A percentile compares a stretch with the other conserved stretches of the same genome.
phyloP scores from a whole-genome alignment of 2,113 vertebrate species.

The Andinoacara biseriatus region DNA sequence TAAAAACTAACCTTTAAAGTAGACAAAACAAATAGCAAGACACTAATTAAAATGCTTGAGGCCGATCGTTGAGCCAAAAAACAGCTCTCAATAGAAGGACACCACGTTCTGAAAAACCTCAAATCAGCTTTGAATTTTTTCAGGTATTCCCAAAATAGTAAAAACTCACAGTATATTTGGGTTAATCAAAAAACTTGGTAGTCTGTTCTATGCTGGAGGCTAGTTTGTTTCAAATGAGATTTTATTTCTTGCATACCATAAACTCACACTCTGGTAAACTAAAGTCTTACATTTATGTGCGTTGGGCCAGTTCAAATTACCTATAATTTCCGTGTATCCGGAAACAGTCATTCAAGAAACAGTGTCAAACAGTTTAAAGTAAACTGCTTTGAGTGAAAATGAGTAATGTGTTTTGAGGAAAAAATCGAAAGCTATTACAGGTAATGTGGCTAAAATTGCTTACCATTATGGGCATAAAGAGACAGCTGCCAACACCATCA shows the following conservation, averaged over 20 bases:
- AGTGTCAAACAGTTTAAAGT: not conserved
- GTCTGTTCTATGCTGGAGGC: not conserved
- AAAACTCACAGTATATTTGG: no score
- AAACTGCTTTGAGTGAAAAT: not conserved
- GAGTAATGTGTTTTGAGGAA: not conserved
- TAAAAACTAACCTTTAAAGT: no score
- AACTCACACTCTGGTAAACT: not conserved
- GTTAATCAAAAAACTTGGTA: no score
- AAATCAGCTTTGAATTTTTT: no score
- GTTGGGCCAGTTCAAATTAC: not conserved
- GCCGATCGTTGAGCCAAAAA: no score
- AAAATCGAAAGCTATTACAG: not conserved
- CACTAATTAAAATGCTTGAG: no score
- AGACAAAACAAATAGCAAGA: no score
- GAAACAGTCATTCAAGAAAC: no score
- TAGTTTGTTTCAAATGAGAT: not conserved
- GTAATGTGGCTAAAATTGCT: not conserved
- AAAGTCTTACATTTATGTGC: not conserved
- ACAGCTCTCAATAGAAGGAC: no score
- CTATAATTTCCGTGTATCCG: not conserved
- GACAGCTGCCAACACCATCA: constrained; percentile 8
- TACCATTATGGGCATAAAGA: not conserved
- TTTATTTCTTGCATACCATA: not conserved
- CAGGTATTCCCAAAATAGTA: no score
- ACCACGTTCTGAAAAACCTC: no score